Conservation (phyloP, 2,113 vertebrate genomes). For the Salminus brasiliensis region DNA sequence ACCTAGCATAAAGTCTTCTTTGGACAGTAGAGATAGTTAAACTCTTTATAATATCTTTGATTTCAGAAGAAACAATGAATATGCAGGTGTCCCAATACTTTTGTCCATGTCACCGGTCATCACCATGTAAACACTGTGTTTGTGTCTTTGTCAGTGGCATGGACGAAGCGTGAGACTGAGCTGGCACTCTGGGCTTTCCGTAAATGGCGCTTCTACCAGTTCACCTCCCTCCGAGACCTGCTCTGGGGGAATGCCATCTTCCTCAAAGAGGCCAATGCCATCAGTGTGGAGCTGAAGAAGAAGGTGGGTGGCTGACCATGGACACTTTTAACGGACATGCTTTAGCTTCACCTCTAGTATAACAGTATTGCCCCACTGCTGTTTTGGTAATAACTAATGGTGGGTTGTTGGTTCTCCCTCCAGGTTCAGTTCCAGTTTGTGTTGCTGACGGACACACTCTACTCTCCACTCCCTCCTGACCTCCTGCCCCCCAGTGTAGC, state of each 20-base stretch:
- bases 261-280: slow-evolving; percentile 97
- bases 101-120: too few relatives aligned
- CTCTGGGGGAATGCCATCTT: slow-evolving; percentile 98
- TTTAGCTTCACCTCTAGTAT: too few relatives aligned
- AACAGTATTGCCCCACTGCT: too few relatives aligned
- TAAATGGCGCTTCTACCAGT: slow-evolving; percentile 99
- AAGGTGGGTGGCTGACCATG: slow-evolving; percentile 84
- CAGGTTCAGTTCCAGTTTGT: slow-evolving; percentile 99
- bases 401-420: not conserved
- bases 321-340: too few relatives aligned
- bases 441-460: slow-evolving; percentile 93
- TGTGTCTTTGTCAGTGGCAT: slow-evolving; percentile 79
- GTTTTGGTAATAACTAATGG: not conserved
- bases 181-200: slow-evolving; percentile 95
- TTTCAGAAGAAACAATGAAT: too few relatives aligned
- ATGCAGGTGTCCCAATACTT: too few relatives aligned
- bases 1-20: too few relatives aligned
- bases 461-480: slow-evolving; percentile 93
- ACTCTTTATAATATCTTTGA: too few relatives aligned
- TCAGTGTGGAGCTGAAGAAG: slow-evolving; percentile 97
- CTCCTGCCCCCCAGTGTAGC: slow-evolving; percentile 88
- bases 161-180: slow-evolving; percentile 89
- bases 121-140: not conserved
- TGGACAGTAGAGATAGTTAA: too few relatives aligned
- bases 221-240: slow-evolving; percentile 93